Base-by-base conservation (phyloP, 2,113 vertebrate species). In the Eurystomus gularis region DNA sequence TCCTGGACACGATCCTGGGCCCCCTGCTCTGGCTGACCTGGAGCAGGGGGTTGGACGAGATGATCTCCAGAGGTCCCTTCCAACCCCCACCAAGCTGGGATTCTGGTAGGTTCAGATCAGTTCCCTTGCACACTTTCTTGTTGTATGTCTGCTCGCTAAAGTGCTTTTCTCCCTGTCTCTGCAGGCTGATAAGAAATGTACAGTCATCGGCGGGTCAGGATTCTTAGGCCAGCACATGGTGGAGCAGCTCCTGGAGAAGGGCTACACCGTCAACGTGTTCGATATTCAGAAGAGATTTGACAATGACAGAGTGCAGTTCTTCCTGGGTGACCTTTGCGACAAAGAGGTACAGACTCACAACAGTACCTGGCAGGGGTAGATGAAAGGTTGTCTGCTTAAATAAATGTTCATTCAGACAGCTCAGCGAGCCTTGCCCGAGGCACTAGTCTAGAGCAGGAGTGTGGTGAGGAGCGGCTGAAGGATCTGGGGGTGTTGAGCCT, bases 211-310 rank as follows among this genome's bases (percentile, higher is more conserved):
- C 1, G 99, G 99, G 19, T 99, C 98, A 0, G 99, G 99, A 0
- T 99, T 99, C 97, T 97, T 99, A 70, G 99, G 99, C 13, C 98
- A 98, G 96, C 98, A 99, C 97, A 64, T 99, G 96, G 99, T 99
- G 96, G 99, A 99, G 96, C 98, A 98, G 92, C 97, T 99, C 71
- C 66, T 99, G 97, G 98, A 98, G 8, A 98, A 93, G 81, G 99
- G 99, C 35, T 99, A 99, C 46, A 10, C 65, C 0, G 99, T 99
- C 19, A 98, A 98, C 1, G 99, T 99, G n/a, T 99, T 99, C 9
- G 99, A 99, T 93, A 98, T 99, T 68, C 98, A 92, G 7, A 98
- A 99, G 97, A 97, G 98, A 7, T 99, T 98, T 52, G 97, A 99
- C 46, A 97, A 97, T 4, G 97, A 98, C 1, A 95, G 75, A 4